These are phyloP conservation scores for Alectura lathami DNA, from an alignment of 2,113 vertebrate genomes.

Conservation along the genomic window DNA sequence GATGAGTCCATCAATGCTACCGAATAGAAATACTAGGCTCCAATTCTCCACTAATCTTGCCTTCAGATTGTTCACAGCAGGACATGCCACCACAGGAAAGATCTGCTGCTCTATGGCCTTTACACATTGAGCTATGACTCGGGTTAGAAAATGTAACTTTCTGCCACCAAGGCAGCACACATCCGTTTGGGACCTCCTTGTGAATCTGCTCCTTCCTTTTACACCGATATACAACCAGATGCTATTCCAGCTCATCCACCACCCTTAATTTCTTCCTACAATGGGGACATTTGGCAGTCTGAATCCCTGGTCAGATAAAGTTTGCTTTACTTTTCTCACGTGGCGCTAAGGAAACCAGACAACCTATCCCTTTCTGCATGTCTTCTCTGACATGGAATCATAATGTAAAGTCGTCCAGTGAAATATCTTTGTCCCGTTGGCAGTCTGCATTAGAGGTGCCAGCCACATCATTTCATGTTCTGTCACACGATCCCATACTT, in stretches of 20 bases:
- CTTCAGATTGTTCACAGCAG: conserved; percentile 17
- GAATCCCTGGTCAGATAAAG: not conserved
- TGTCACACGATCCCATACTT: not conserved
- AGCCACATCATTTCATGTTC: not conserved
- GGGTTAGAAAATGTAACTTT: conserved; percentile 1
- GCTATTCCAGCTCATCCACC: not conserved
- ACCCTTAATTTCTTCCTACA: not conserved
- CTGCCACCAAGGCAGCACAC: not conserved
- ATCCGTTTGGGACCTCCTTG: not conserved
- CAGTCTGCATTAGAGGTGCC: not conserved
- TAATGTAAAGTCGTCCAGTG: not conserved
- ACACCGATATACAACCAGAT: not conserved
- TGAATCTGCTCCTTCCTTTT: not conserved
- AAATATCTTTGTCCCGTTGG: not conserved
- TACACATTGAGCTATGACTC: not conserved
- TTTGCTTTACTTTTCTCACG: not conserved
- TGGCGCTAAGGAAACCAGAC: not conserved
- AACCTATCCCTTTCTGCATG: not conserved
- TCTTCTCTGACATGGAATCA: not conserved
- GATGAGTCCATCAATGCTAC: not conserved
- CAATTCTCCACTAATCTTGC: conserved; percentile 38
- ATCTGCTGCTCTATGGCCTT: not conserved
- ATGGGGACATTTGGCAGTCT: not conserved
- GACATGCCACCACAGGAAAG: not conserved
- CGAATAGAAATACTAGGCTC: conserved; percentile 24